phyloP scores from a whole-genome alignment of 2,888 invertebrate genomes.

The Drosophila conformis region DNA sequence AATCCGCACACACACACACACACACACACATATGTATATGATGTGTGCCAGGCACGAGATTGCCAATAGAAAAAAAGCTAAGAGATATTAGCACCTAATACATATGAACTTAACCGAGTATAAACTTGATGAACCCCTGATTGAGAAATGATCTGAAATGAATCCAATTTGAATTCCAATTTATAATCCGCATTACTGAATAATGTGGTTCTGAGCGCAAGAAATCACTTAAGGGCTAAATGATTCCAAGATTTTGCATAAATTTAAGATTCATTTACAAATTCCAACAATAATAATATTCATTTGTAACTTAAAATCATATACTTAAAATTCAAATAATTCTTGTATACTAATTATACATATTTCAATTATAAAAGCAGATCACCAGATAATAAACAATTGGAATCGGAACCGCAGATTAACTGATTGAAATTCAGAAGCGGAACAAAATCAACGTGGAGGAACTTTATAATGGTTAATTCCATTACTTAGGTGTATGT shows the following conservation, averaged over 20 bases:
- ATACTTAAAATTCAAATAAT: too few relatives aligned
- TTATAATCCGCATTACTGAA: neutral
- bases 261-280: too few relatives aligned
- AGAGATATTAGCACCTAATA: neutral
- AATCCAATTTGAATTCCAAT: neutral
- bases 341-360: neutral
- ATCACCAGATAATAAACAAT: neutral
- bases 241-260: neutral
- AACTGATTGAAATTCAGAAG: neutral
- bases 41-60: slow-evolving; percentile 11
- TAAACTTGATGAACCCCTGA: neutral
- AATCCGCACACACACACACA: slow-evolving; percentile 10
- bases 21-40: slow-evolving; percentile 1
- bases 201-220: neutral
- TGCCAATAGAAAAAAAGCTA: neutral
- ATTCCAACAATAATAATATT: too few relatives aligned
- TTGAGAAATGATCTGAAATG: neutral
- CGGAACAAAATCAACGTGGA: neutral
- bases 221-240: neutral
- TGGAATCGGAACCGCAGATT: neutral
- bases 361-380: neutral
- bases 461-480: neutral
- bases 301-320: too few relatives aligned
- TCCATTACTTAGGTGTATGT: neutral
- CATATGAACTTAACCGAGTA: neutral